phyloP scores from a whole-genome alignment of 2,797 vertebrate genomes.

The Arrhamphus sclerolepis region DNA sequence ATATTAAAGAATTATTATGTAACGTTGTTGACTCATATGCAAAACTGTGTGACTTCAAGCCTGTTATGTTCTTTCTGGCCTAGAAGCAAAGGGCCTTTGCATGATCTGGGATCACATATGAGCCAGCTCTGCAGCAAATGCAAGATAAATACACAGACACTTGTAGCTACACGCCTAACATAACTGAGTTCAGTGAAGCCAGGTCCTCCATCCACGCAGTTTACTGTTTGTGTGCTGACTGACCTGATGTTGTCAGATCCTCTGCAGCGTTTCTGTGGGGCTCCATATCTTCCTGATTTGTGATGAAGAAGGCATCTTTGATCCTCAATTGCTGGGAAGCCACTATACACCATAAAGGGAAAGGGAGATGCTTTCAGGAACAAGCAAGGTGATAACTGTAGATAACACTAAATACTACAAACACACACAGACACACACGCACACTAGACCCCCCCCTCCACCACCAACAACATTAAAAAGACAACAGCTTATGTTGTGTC shows the following conservation, averaged over 20 bases:
- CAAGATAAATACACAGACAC: background rate
- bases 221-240: slow-evolving; percentile 30
- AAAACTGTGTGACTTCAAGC: background rate
- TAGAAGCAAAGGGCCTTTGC: background rate
- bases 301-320: slow-evolving; percentile 47
- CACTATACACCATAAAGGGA: slow-evolving; percentile 4
- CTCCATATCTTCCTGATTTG: slow-evolving; percentile 51
- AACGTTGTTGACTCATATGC: too few species aligned
- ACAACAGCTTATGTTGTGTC: slow-evolving; percentile 62
- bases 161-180: background rate
- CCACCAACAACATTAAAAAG: slow-evolving; percentile 66
- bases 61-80: background rate
- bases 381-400: slow-evolving; percentile 16
- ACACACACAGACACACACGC: slow-evolving; percentile 13
- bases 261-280: slow-evolving; percentile 37
- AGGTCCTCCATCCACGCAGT: background rate
- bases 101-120: background rate
- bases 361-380: slow-evolving; percentile 9
- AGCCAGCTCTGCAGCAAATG: background rate
- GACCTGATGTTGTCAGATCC: slow-evolving; percentile 72
- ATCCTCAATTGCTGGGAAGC: slow-evolving; percentile 30
- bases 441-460: slow-evolving; percentile 11
- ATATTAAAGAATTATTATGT: too few species aligned
- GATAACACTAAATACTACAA: background rate
- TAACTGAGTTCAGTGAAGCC: background rate